A percentile compares a stretch with the other conserved stretches of the same genome.
Conservation (phyloP, 2,888 invertebrate genomes). For the Carpatolechia fugitivella region DNA sequence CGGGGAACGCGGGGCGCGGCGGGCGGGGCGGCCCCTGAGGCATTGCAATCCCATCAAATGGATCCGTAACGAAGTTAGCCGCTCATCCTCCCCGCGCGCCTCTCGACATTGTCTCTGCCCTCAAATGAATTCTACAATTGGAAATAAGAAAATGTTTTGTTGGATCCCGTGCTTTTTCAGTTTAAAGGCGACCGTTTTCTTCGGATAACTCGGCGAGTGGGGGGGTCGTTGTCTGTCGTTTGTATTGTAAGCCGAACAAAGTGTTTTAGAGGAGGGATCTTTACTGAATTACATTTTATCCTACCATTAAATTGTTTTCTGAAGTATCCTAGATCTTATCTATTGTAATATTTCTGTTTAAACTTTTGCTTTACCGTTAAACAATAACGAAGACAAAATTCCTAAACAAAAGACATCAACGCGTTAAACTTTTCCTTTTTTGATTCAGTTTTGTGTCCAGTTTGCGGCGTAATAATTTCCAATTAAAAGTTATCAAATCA, state of each 20-base stretch:
- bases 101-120: constrained; percentile 79
- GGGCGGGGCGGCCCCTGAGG: constrained; percentile 70
- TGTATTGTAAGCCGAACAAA: constrained; percentile 36
- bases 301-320: constrained; percentile 39
- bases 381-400: neutral
- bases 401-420: neutral
- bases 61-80: constrained; percentile 88
- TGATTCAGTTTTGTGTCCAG: too few relatives aligned
- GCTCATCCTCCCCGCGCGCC: constrained; percentile 79
- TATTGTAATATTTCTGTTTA: neutral
- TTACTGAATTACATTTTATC: constrained; percentile 45
- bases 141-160: constrained; percentile 80
- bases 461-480: neutral
- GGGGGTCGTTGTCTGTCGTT: constrained; percentile 41
- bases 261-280: constrained; percentile 44
- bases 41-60: constrained; percentile 87
- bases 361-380: neutral
- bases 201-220: constrained; percentile 57
- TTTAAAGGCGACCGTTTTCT: constrained; percentile 73
- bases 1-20: constrained; percentile 39
- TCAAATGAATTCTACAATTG: constrained; percentile 80
- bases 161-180: constrained; percentile 75
- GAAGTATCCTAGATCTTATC: constrained; percentile 24
- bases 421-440: neutral
- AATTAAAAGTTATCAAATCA: neutral